Evolutionary conservation across 2,888 invertebrate genomes (phyloP).

Genomic region (Dolichomitus sp.): DNA sequence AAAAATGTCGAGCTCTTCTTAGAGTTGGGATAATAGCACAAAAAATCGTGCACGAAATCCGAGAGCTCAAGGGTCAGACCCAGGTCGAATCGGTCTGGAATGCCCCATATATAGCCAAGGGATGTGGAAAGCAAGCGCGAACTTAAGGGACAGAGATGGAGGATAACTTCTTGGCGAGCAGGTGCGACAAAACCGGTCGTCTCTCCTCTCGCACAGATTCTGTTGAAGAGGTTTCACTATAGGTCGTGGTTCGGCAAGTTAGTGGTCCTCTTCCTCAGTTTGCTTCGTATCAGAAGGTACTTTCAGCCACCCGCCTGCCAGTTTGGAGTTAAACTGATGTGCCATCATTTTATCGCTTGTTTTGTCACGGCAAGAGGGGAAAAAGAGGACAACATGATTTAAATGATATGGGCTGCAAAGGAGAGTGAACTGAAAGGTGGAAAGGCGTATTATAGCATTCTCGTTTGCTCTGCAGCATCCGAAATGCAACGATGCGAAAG

Average conservation of each 20-base stretch:
- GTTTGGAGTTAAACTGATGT: background rate
- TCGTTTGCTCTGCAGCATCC: background rate
- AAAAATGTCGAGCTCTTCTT: no score
- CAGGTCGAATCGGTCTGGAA: no score
- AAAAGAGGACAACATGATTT: background rate
- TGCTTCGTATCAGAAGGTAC: background rate
- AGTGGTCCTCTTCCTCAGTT: background rate
- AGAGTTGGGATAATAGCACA: no score
- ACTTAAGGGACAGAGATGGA: conserved; percentile 29
- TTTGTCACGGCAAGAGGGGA: background rate
- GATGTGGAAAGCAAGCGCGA: background rate
- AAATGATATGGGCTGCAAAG: conserved; percentile 22
- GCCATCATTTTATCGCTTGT: conserved; percentile 8
- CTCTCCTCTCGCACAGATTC: conserved; percentile 48
- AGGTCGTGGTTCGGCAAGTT: background rate
- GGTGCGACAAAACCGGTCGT: conserved; percentile 75
- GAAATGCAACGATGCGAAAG: background rate
- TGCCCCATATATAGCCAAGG: background rate
- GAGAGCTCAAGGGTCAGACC: no score
- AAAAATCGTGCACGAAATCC: no score
- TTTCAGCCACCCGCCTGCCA: background rate
- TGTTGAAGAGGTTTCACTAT: conserved; percentile 24
- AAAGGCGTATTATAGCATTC: background rate
- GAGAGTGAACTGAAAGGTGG: background rate
- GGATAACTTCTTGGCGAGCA: conserved; percentile 72